Evolutionary conservation across 1,140 invertebrate genomes (phyloP), one percentile per base, ranked within the genome.

Genomic region (Drosophila asahinai): DNA sequence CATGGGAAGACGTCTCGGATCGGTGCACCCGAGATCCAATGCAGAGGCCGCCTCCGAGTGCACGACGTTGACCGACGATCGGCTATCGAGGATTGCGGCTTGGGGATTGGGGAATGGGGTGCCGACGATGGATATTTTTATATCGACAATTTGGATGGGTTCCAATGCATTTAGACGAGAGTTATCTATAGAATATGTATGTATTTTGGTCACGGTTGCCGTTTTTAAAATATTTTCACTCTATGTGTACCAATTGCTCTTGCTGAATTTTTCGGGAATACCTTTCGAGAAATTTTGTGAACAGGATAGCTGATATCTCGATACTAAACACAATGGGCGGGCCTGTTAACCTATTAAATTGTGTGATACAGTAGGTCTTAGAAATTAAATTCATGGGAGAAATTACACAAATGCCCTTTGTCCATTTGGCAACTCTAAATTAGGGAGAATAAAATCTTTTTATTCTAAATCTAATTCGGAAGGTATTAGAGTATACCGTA

Each of bases 101-200:
- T 51, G 38, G 42, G 61, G 66, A 59, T 49, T 38, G 42, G 55
- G 43, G 54, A 38, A n/a, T 49, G 47, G 47, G 48, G 40, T 54
- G 58, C 80, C 72, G 86, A 84, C 79, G 84, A 90, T 89, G 74
- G 81, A 84, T 91, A 91, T 91, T 91, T 91, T 80, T 91, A 91
- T 91, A 89, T 84, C 81, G 72, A 77, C 84, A 83, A 91, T 91
- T 91, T 91, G 89, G 89, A 91, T 78, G 72, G 66, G 79, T 89
- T 91, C 89, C 89, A 91, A 91, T 91, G 89, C 90, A 89, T 91
- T 91, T 90, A 91, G 82, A 82, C 71, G 66, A 84, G 79, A 91
- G 81, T 89, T 89, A 84, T 89, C 83, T 90, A 91, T 89, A 89
- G 84, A 89, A 58, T 76, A 86, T 86, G 77, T 63, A 90, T 90